Conservation (phyloP, 1,140 invertebrate genomes). For the Periplaneta americana region DNA sequence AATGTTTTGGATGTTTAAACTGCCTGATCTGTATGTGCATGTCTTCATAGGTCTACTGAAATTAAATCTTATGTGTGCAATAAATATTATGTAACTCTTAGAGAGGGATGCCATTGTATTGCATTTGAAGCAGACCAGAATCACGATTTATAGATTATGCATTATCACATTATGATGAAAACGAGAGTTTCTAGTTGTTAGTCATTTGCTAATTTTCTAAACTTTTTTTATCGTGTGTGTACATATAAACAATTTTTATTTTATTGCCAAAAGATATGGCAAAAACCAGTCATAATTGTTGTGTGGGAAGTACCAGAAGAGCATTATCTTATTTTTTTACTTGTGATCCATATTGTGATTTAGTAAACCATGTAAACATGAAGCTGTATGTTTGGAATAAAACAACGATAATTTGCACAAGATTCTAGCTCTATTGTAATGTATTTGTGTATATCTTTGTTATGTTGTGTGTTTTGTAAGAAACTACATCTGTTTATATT, state of each 20-base stretch:
- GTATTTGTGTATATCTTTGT: conserved; percentile 8
- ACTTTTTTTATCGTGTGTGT: background rate
- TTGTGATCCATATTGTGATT: background rate
- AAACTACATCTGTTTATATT: conserved; percentile 1
- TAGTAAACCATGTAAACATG: background rate
- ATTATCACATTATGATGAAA: background rate
- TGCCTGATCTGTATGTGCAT: background rate
- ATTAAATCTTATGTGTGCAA: background rate
- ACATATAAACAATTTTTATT: background rate
- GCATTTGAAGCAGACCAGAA: background rate
- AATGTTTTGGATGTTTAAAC: too few species aligned
- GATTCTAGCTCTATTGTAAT: background rate
- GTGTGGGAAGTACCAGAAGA: background rate
- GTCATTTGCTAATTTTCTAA: background rate
- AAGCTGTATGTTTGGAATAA: background rate
- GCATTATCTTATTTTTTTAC: background rate
- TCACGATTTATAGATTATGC: background rate
- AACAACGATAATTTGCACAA: conserved; percentile 11
- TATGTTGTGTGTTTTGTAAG: conserved; percentile 1
- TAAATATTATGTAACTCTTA: background rate
- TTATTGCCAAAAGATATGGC: background rate
- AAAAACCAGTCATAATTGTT: background rate
- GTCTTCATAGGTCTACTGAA: background rate
- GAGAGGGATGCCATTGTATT: background rate
- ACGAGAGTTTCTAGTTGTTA: background rate